Evolutionary conservation across 2,797 vertebrate genomes (phyloP), one percentile per base, ranked within the genome.

Genomic region (Phoxinus dragarum): DNA sequence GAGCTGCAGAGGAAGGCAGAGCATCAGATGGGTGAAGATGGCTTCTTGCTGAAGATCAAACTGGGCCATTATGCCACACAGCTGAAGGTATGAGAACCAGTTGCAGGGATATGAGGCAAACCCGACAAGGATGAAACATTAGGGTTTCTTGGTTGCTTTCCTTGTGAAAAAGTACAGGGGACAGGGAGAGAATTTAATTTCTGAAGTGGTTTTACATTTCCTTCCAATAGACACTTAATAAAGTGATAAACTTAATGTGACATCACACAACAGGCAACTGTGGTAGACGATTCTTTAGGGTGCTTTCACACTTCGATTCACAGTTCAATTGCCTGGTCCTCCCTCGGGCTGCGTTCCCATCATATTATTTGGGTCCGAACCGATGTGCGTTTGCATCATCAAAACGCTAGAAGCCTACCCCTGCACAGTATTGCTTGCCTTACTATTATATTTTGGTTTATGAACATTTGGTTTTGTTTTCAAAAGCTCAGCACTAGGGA

Each of bases 31-130:
- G 97, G 97, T 4, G 97, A 98, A 86, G 97, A 98, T 0, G 96
- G 97, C 79, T 98, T 98, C 89, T 92, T 98, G 85, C 95, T 98
- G 75, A 98, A 98, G 93, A 97, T 98, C 90, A 98, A 98, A 93
- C 95, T 98, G 80, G 97, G 97, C n/a, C 97, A 98, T 93, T 98
- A 97, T 0, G 96, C 97, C 82, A 97, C 91, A 0, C 97, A 98
- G 91, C 93, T 98, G 36, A 97, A 98, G 97, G 97, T 93, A 86
- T 36, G 88, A 75, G 42, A 47, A 4, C 49, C 4, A 31, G 3
- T 5, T 79, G 9, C 36, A 38, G 2, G 3, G 3, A 16, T 44
- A n/a, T 44, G 6, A 72, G 40, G 67, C 67, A 19, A 21, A 40
- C 7, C 36, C 0, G 6, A 38, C 17, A 72, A 44, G 10, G 38